Percentiles rank a stretch among this genome's conserved stretches.
Evolutionary conservation across 2,113 vertebrate genomes (phyloP).

Genomic region (Paraplagusia blochii): DNA sequence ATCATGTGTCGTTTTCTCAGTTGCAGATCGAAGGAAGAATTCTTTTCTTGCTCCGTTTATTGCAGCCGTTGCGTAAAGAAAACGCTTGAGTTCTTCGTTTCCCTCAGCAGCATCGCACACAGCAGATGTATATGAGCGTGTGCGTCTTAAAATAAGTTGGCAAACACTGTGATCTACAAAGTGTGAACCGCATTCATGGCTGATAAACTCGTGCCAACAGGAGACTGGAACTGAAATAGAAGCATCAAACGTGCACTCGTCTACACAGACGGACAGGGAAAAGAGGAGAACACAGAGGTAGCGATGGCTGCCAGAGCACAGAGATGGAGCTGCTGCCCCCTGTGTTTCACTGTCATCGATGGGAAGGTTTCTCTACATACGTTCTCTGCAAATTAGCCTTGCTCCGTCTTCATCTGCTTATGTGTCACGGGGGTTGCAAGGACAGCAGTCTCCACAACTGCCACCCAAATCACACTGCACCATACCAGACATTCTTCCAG

Average conservation of each 20-base stretch:
- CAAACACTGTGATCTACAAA: slow-evolving; percentile 46
- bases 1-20: too few relatives aligned
- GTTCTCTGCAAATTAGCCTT: background rate
- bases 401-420: too few relatives aligned
- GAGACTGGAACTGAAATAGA: slow-evolving; percentile 58
- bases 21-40: too few relatives aligned
- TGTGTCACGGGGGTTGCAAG: too few relatives aligned
- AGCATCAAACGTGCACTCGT: slow-evolving; percentile 44
- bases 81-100: slow-evolving; percentile 47
- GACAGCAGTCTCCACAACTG: too few relatives aligned
- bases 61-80: slow-evolving; percentile 39
- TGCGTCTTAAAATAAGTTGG: slow-evolving; percentile 54
- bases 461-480: too few relatives aligned
- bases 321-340: slow-evolving; percentile 3
- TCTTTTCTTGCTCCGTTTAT: too few relatives aligned
- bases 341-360: slow-evolving; percentile 5
- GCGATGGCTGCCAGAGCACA: slow-evolving; percentile 10
- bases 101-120: slow-evolving; percentile 39
- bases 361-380: slow-evolving; percentile 5
- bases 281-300: slow-evolving; percentile 21
- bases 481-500: too few relatives aligned
- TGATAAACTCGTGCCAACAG: slow-evolving; percentile 42
- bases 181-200: slow-evolving; percentile 65
- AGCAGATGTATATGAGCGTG: slow-evolving; percentile 39
- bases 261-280: slow-evolving; percentile 40